Evolutionary conservation across 2,888 invertebrate species (phyloP).

Genomic region (Fragum whitleyi): DNA sequence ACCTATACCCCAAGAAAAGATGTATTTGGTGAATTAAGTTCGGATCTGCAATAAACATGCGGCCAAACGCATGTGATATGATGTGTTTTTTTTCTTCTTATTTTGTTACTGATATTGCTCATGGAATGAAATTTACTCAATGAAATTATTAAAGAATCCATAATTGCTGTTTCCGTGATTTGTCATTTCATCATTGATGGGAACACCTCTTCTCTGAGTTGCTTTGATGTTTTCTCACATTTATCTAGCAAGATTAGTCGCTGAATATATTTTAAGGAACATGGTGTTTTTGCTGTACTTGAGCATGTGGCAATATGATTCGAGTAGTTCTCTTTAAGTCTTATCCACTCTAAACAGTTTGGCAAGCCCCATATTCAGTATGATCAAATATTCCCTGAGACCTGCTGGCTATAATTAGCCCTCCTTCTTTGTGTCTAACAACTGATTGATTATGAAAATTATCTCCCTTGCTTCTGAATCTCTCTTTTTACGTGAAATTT

Average conservation of each 20-base stretch:
- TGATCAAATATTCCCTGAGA: conserved; percentile 19
- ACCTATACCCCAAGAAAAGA: conserved; percentile 19
- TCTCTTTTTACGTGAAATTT: conserved; percentile 5
- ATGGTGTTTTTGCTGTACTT: conserved; percentile 1
- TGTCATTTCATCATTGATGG: conserved; percentile 34
- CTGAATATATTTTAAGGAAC: conserved; percentile 9
- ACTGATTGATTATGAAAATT: conserved; percentile 36
- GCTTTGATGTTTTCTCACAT: conserved; percentile 11
- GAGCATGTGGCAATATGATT: conserved; percentile 27
- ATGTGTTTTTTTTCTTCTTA: conserved; percentile 26
- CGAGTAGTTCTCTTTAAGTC: conserved; percentile 24
- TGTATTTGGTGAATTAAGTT: conserved; percentile 7
- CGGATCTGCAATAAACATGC: neutral
- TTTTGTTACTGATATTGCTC: conserved; percentile 27
- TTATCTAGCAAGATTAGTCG: conserved; percentile 15
- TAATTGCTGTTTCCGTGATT: conserved; percentile 30
- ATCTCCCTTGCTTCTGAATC: conserved; percentile 36
- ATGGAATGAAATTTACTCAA: conserved; percentile 35
- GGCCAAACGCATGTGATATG: neutral
- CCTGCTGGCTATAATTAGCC: conserved; percentile 31
- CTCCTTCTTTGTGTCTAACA: conserved; percentile 30
- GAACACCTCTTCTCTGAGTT: conserved; percentile 35
- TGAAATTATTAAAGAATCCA: conserved; percentile 30
- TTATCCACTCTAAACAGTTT: conserved; percentile 44
- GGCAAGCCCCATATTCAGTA: conserved; percentile 45